Conservation (phyloP, 2,888 invertebrate genomes). For the Rhyacophila evoluta region DNA sequence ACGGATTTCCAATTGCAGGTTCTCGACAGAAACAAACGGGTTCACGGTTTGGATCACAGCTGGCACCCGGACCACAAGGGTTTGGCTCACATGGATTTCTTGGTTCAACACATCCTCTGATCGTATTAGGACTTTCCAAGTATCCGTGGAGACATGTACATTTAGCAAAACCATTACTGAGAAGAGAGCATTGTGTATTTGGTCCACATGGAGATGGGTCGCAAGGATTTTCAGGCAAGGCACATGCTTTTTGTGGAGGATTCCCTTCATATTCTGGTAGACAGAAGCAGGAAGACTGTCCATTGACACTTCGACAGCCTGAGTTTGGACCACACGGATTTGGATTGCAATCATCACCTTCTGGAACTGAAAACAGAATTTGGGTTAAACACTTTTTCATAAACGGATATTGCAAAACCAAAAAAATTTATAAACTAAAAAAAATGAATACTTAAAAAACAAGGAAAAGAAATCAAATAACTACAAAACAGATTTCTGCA, state of each 20-base stretch:
- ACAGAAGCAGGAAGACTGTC: slow-evolving; percentile 87
- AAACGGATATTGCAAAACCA: too few relatives aligned
- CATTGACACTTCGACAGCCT: slow-evolving; percentile 81
- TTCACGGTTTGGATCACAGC: slow-evolving; percentile 81
- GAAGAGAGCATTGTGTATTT: slow-evolving; percentile 85
- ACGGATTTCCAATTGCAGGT: slow-evolving; percentile 85
- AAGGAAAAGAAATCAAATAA: too few relatives aligned
- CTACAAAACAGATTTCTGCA: too few relatives aligned
- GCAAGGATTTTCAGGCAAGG: slow-evolving; percentile 82
- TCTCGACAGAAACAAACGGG: slow-evolving; percentile 91
- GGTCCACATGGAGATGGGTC: slow-evolving; percentile 89
- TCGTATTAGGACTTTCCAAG: slow-evolving; percentile 88
- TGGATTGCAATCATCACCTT: slow-evolving; percentile 85
- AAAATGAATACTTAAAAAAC: too few relatives aligned
- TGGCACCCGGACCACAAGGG: slow-evolving; percentile 82
- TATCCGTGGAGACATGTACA: slow-evolving; percentile 88
- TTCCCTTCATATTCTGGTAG: slow-evolving; percentile 88
- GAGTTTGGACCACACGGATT: slow-evolving; percentile 89
- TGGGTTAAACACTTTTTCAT: too few relatives aligned
- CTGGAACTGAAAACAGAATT: slow-evolving; percentile 75
- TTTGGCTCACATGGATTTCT: slow-evolving; percentile 86
- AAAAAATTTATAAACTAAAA: too few relatives aligned
- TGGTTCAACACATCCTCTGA: slow-evolving; percentile 85
- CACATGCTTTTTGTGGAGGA: slow-evolving; percentile 80
- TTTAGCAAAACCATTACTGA: slow-evolving; percentile 85